Conservation (phyloP, 2,888 invertebrate genomes). For the Tricholauxania praeusta region DNA sequence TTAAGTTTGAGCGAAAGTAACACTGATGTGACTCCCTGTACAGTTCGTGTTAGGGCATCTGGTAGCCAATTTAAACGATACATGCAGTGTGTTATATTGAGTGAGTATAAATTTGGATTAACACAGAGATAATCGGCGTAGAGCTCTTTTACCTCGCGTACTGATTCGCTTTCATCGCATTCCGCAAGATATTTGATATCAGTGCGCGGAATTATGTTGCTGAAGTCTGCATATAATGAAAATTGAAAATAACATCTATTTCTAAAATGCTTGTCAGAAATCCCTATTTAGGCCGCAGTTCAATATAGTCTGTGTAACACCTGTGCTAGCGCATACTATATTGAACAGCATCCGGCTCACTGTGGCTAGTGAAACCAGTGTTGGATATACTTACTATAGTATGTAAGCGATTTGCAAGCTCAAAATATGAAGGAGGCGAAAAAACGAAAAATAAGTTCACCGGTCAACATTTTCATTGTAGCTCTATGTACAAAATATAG, state of each 20-base stretch:
- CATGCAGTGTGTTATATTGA: constrained; percentile 80
- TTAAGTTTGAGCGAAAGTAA: constrained; percentile 91
- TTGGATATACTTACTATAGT: too few species aligned
- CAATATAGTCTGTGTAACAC: too few species aligned
- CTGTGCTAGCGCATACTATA: too few species aligned
- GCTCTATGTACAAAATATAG: too few species aligned
- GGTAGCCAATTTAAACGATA: constrained; percentile 83
- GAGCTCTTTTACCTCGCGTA: constrained; percentile 95
- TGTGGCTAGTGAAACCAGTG: too few species aligned
- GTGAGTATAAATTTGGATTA: constrained; percentile 90
- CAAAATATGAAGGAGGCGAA: too few species aligned
- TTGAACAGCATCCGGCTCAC: too few species aligned
- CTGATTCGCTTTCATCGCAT: constrained; percentile 97
- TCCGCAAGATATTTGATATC: constrained; percentile 97
- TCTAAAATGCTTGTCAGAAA: background rate
- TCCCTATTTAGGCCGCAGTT: too few species aligned
- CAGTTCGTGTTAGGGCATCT: constrained; percentile 80
- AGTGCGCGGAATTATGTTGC: constrained; percentile 96
- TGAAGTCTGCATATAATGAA: constrained; percentile 80
- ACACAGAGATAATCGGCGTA: constrained; percentile 97
- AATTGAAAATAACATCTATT: background rate
- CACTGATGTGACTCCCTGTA: constrained; percentile 87
- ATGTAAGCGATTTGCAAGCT: too few species aligned
- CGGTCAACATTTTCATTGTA: too few species aligned
- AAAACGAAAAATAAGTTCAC: too few species aligned